A percentile compares a stretch with the other conserved stretches of the same genome.
phyloP scores from a whole-genome alignment of 2,113 vertebrate genomes.

The Epinephelus cyanopodus region DNA sequence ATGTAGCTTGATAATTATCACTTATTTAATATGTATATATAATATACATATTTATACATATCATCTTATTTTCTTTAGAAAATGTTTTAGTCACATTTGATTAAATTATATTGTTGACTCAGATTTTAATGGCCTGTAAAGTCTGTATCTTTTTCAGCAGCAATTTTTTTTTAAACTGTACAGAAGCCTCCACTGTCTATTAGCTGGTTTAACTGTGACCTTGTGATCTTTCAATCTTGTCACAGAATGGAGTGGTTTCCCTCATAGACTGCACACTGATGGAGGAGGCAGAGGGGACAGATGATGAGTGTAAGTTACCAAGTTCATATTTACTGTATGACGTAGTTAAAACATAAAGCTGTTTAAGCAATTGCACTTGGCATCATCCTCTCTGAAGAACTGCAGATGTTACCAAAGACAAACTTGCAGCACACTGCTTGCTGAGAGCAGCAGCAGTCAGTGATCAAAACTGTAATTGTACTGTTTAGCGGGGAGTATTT shows the following conservation, averaged over 20 bases:
- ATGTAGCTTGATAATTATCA: neutral
- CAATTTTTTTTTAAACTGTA: neutral
- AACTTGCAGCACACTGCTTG: neutral
- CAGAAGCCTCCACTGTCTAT: neutral
- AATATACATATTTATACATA: too few species aligned
- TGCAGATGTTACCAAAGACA: neutral
- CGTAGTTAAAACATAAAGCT: neutral
- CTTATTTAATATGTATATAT: neutral
- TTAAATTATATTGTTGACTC: neutral
- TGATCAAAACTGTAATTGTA: neutral
- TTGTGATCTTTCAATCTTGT: slow-evolving; percentile 18
- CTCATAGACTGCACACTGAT: slow-evolving; percentile 97
- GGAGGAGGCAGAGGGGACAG: slow-evolving; percentile 92
- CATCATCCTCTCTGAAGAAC: neutral
- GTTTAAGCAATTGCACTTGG: neutral
- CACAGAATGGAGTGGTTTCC: slow-evolving; percentile 95
- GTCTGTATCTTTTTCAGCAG: neutral
- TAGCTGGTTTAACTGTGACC: slow-evolving; percentile 15
- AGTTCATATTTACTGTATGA: neutral
- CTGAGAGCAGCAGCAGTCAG: neutral
- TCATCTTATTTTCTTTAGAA: neutral
- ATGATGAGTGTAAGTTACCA: slow-evolving; percentile 90
- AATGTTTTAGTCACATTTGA: neutral
- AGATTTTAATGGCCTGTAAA: neutral
- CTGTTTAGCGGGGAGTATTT: neutral